Percentiles rank a stretch among this genome's conserved stretches.
Conservation (phyloP, 2,797 vertebrate species). For the Nasua narica region DNA sequence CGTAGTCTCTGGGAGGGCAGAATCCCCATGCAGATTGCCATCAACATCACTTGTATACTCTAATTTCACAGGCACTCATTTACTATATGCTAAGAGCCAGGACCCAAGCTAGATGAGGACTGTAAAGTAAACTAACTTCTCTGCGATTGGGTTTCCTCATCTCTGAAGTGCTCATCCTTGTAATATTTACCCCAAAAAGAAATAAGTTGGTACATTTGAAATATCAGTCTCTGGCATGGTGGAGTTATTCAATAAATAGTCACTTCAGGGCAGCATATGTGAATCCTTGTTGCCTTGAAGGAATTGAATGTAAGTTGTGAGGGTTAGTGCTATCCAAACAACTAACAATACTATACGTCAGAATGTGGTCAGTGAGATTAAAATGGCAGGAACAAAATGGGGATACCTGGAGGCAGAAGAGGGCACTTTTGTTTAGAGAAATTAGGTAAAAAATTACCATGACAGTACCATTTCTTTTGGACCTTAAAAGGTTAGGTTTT, state of each 20-base stretch:
- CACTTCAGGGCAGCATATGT: background rate
- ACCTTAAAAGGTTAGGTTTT: background rate
- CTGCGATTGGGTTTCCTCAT: background rate
- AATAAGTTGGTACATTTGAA: background rate
- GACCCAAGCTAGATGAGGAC: background rate
- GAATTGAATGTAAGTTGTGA: background rate
- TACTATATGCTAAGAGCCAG: background rate
- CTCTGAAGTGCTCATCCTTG: background rate
- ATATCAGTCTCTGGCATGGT: background rate
- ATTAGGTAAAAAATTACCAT: background rate
- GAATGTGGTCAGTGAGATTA: background rate
- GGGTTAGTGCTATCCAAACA: background rate
- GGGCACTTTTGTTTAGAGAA: background rate
- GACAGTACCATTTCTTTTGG: background rate
- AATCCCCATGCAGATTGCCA: background rate
- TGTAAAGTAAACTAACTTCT: background rate
- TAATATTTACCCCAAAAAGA: background rate
- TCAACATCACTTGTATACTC: background rate
- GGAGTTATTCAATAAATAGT: background rate
- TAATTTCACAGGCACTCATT: background rate
- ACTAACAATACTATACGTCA: background rate
- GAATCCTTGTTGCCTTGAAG: background rate
- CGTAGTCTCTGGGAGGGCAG: background rate
- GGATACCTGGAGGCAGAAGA: background rate
- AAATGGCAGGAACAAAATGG: background rate